phyloP scores from a whole-genome alignment of 92 coral and sea anemone species.

The Phenganax marumi region DNA sequence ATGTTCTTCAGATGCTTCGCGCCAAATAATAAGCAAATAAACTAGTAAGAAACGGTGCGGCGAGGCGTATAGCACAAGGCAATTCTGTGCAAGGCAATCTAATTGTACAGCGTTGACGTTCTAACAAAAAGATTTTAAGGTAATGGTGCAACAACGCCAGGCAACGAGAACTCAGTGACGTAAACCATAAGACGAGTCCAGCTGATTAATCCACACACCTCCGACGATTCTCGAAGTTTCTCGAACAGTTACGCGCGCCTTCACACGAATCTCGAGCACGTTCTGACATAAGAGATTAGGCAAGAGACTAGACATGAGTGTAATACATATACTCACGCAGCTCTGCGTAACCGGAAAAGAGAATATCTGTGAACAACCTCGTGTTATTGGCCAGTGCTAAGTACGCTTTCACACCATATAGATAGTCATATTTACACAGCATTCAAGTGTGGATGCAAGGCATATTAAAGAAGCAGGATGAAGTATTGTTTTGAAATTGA shows the following conservation, averaged over 20 bases:
- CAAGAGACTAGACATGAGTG: too few species aligned
- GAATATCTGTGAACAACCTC: too few species aligned
- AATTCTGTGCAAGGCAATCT: too few species aligned
- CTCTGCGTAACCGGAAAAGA: too few species aligned
- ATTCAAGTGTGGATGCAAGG: neutral
- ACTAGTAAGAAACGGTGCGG: too few species aligned
- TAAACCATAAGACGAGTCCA: neutral
- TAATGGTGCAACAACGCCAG: too few species aligned
- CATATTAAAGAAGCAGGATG: neutral
- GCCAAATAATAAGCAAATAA: too few species aligned
- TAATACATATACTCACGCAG: too few species aligned
- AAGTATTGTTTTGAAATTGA: neutral
- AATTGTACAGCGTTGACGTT: neutral
- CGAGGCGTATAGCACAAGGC: too few species aligned
- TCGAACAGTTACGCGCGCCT: neutral
- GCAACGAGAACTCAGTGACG: neutral
- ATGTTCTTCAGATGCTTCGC: too few species aligned
- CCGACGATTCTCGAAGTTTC: constrained; percentile 18
- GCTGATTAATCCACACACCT: neutral
- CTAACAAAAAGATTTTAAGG: neutral
- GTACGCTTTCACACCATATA: neutral
- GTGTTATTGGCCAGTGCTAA: too few species aligned
- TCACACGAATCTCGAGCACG: neutral
- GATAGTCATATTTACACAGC: neutral
- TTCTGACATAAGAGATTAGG: too few species aligned